Percentiles rank a stretch among this genome's conserved stretches.
These are phyloP conservation scores for Trichosurus vulpecula DNA, from an alignment of 2,797 vertebrate genomes.

Conservation along the genomic window DNA sequence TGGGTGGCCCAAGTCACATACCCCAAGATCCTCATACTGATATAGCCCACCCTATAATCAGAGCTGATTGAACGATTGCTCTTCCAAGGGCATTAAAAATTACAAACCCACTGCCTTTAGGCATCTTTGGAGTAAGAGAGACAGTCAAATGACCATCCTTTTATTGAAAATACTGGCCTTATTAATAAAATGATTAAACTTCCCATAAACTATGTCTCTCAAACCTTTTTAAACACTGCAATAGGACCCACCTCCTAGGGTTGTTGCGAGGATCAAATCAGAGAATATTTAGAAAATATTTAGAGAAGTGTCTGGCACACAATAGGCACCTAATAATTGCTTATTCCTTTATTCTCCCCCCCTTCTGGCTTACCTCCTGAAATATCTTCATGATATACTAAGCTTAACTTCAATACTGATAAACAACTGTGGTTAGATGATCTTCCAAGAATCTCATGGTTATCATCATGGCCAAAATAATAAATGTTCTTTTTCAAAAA, in stretches of 20 bases:
- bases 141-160: neutral
- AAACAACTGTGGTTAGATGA: conserved; percentile 22
- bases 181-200: neutral
- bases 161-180: neutral
- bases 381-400: neutral
- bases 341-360: neutral
- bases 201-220: neutral
- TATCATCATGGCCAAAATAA: neutral
- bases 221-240: neutral
- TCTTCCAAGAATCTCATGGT: conserved; percentile 8
- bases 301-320: neutral
- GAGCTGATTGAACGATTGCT: too few relatives aligned
- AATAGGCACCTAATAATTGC: neutral
- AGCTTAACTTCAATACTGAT: neutral
- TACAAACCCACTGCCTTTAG: too few relatives aligned
- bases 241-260: neutral
- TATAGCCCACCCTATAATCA: neutral
- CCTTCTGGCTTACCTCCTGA: conserved; percentile 23
- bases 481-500: neutral
- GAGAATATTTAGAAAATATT: neutral
- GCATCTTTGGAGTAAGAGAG: neutral
- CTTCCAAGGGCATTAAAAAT: too few relatives aligned
- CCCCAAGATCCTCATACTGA: neutral
- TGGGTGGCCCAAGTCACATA: neutral
- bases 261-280: neutral